Evolutionary conservation across 2,113 vertebrate species (phyloP), one percentile per base, ranked within the genome.

Genomic region (Acrocephalus kingi): DNA sequence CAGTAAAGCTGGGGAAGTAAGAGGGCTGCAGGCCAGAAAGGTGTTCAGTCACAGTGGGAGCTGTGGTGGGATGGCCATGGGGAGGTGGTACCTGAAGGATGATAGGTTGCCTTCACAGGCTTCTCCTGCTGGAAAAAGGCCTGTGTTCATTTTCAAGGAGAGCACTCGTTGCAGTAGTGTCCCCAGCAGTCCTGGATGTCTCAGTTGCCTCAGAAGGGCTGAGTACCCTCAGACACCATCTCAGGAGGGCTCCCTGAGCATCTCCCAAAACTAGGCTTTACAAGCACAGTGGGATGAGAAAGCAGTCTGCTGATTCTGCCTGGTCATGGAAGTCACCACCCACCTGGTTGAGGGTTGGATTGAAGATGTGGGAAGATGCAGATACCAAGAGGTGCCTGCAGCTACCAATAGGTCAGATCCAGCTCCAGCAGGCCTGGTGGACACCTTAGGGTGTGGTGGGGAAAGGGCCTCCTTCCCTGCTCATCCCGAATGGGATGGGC

Each of bases 261-360:
- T 43, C 51, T 79, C 46, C 51, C 11, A 1, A 55, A 83, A n/a
- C 7, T 61, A 54, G 46, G 30, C 13, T 84, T 49, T 30, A 54
- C 74, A 63, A 55, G 27, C 31, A 28, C 17, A 24, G 48, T 0
- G 2, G 20, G 33, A 11, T 43, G 46, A 69, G 41, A 74, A 33
- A 0, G 0, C 51, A 1, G 0, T 74, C 61, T 49, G 27, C 35
- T 35, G 12, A 8, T 46, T 69, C 19, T 73, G 7, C 58, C 71
- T 51, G 55, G 31, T 33, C 17, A 8, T 3, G 2, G 6, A 67
- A 33, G 9, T 59, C n/a, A 21, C 22, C 35, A 59, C 28, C 13
- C 10, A 11, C 18, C 0, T 28, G 27, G 21, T 0, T 41, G 41
- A 55, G 46, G 17, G 30, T 4, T 74, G 77, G 30, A 37, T 43